Evolutionary conservation across 2,113 vertebrate species (phyloP), one percentile per base, ranked within the genome.

Genomic region (Tricholaema leucomelas): DNA sequence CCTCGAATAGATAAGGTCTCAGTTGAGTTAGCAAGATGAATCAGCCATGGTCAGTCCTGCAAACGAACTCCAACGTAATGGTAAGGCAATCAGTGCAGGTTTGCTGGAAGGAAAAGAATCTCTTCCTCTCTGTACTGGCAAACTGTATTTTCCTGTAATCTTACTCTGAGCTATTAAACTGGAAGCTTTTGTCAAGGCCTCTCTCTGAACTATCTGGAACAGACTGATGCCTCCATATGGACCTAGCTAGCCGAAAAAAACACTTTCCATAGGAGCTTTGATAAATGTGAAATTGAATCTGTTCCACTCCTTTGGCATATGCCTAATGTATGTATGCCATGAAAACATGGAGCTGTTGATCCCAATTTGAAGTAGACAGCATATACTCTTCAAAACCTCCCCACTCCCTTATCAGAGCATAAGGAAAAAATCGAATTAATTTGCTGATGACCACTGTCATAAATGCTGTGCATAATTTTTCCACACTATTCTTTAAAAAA

Each of bases 321-420:
- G 15, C 9, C 44, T 81, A 70, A 81, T 0, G 0, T 4, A 65
- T 4, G 0, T 27, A 28, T 27, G 15, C 30, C 30, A 75, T n/a
- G 36, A 64, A 85, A 90, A 84, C 23, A 64, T 0, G 0, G 17
- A 93, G 18, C 36, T 70, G 28, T 15, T 0, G 1, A 79, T 20
- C 8, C 12, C 30, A 54, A 6, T 72, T 92, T 70, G 59, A 92
- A 1, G 0, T 58, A 18, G 17, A 8, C 8, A 76, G 8, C 6
- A 40, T 2, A 54, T 15, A 33, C 28, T 91, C 76, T 36, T 76
- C 54, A 84, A 74, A 90, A 75, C 12, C 44, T 50, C 46, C 46
- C 18, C 10, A 11, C 46, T 48, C 17, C 4, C 31, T 4, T 2
- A 25, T 27, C 20, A 15, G 69, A 76, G 65, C n/a, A n/a, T 64